A percentile compares a stretch with the other conserved stretches of the same genome.
phyloP scores from a whole-genome alignment of 2,797 vertebrate species.

The Clarias fuscus region DNA sequence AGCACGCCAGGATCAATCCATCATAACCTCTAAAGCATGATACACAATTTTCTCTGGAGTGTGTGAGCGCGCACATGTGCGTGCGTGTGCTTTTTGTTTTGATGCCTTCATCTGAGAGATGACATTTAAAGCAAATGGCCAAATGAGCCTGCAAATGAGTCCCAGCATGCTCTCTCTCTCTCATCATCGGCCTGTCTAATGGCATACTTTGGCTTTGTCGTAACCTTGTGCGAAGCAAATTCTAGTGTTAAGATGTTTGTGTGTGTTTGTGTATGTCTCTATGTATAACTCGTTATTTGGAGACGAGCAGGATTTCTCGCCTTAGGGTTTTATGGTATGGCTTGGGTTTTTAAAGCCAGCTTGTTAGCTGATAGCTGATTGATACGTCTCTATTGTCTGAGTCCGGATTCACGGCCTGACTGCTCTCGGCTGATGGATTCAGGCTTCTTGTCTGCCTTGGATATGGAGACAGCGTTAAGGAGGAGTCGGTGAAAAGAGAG shows the following conservation, averaged over 20 bases:
- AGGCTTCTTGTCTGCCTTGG: conserved; percentile 28
- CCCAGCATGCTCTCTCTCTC: conserved; percentile 17
- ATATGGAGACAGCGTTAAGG: conserved; percentile 26
- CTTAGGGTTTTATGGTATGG: conserved; percentile 13
- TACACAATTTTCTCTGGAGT: conserved; percentile 2
- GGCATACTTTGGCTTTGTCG: conserved; percentile 65
- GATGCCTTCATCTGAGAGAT: conserved; percentile 69
- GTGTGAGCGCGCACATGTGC: conserved; percentile 12
- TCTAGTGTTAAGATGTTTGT: conserved; percentile 13
- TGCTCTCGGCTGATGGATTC: conserved; percentile 40
- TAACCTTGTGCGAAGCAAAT: conserved; percentile 9
- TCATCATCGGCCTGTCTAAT: conserved; percentile 64
- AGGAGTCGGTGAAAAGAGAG: conserved; percentile 19
- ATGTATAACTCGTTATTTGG: not conserved
- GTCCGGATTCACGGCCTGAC: conserved; percentile 13
- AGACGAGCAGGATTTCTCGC: conserved; percentile 21
- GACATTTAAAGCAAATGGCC: conserved; percentile 76
- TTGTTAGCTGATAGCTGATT: conserved; percentile 29
- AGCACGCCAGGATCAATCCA: conserved; percentile 70
- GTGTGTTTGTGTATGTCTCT: not conserved
- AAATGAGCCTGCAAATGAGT: conserved; percentile 73
- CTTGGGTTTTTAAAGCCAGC: conserved; percentile 17
- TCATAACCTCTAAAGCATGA: conserved; percentile 68
- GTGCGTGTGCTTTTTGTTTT: conserved; percentile 65
- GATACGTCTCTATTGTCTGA: conserved; percentile 43